Conservation (phyloP, 2,113 vertebrate genomes). For the Ascaphus truei region DNA sequence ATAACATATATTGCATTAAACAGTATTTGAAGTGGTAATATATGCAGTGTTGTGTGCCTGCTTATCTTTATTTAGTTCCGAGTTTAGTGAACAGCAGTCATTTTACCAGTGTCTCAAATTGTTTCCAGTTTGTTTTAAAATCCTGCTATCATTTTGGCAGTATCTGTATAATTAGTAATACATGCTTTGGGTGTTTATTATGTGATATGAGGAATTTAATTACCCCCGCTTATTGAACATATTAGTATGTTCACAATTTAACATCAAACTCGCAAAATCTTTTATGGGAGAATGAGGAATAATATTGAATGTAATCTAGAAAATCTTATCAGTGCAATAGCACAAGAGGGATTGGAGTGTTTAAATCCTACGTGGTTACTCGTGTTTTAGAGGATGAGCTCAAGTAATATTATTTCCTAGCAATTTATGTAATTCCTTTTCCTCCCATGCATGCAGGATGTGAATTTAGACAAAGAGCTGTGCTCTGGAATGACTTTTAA, state of each 20-base stretch:
- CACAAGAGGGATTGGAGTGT: not conserved
- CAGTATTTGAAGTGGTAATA: not conserved
- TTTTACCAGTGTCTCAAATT: not conserved
- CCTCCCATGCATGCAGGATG: no score
- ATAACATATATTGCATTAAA: no score
- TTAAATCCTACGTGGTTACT: not conserved
- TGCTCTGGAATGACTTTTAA: no score
- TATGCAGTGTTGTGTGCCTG: not conserved
- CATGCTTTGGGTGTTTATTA: no score
- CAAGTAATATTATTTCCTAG: no score
- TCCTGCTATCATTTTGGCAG: not conserved
- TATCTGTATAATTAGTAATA: no score
- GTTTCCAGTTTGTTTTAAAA: not conserved
- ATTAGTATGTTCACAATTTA: no score
- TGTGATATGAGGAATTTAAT: no score
- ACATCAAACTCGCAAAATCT: not conserved
- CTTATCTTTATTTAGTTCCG: not conserved
- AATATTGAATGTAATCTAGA: not conserved
- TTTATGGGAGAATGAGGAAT: slow-evolving; percentile 13
- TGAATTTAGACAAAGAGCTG: no score
- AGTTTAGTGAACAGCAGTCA: not conserved
- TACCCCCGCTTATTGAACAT: no score
- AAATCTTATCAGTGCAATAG: slow-evolving; percentile 11
- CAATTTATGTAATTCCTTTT: no score
- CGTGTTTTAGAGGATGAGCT: no score